Base-by-base conservation (phyloP, 2,888 invertebrate genomes). In the Syrphus vitripennis region DNA sequence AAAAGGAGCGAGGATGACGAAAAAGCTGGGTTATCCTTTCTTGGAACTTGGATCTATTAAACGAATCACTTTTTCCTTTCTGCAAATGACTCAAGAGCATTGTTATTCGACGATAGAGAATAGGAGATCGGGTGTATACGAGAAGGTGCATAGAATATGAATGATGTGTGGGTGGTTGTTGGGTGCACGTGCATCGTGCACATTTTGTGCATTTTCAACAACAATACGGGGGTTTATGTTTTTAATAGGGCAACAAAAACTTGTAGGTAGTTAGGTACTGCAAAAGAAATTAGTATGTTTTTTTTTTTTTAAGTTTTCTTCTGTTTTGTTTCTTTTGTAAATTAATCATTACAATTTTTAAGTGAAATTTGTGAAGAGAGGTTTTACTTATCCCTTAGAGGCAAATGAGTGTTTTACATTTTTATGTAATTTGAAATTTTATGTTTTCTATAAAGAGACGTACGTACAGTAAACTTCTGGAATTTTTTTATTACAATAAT, bases 81-180 rank as follows among this genome's bases (percentile, higher is more conserved):
- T 19, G n/a, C 7, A 71, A 82, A 77, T 67, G 82, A 72, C 61
- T 83, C 67, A 63, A 61, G 53, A 77, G 72, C 77, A 77, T 72
- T 72, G 82, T 83, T 61, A 69, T 72, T 53, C 71, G 53, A 50
- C 71, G 53, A 50, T 48, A 19, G 29, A 12, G 42, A 55, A 53
- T n/a, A 37, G 14, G 21, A 12, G 4, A 10, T 5, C 1, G 50
- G 21, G 14, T 12, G 12, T 21, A n/a, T n/a, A 24, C 5, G 21
- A 50, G 24, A 5, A 12, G 21, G 21, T 3, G 21, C 2, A 5
- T 10, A 48, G n/a, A 16, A 16, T 57, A 34, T 19, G 57, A 34
- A 59, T 14, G 19, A 19, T 34, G 34, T 59, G 21, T 34, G 57
- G 19, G 12, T 0, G 2, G 45, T 6, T 16, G 48, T 2, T 4